Evolutionary conservation across 2,113 vertebrate genomes (phyloP).

Genomic region (Epinephelus lanceolatus): DNA sequence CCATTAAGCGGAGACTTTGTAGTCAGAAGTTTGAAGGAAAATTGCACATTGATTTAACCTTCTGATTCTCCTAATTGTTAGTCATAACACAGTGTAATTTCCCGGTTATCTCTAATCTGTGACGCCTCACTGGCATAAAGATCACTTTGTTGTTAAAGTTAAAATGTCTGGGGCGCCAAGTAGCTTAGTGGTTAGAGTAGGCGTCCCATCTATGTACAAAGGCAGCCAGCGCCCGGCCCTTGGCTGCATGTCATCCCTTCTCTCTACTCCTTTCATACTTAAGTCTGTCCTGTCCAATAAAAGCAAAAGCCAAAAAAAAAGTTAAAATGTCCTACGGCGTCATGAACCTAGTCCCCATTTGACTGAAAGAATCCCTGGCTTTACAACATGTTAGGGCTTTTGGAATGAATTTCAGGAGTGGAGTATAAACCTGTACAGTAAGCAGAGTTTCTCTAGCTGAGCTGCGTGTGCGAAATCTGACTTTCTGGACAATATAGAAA

Average conservation of each 20-base stretch:
- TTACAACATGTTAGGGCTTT: not conserved
- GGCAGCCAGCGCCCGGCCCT: too few species aligned
- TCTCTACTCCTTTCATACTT: too few species aligned
- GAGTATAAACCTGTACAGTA: too few species aligned
- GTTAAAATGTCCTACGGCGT: not conserved
- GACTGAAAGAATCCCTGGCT: not conserved
- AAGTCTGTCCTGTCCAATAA: too few species aligned
- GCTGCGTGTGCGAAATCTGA: too few species aligned
- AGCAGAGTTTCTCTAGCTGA: too few species aligned
- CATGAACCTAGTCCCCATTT: not conserved
- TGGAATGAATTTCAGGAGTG: too few species aligned
- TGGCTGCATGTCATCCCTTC: too few species aligned
- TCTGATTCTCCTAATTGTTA: not conserved
- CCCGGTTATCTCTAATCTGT: not conserved
- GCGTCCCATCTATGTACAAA: too few species aligned
- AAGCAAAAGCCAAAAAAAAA: not conserved
- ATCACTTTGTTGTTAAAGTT: constrained; percentile 8
- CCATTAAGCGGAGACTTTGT: not conserved
- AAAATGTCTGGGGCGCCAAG: not conserved
- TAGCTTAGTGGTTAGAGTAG: too few species aligned
- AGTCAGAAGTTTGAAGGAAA: not conserved
- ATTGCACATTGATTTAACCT: not conserved
- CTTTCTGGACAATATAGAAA: too few species aligned
- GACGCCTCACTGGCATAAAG: not conserved
- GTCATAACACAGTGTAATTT: not conserved